A percentile compares a stretch with the other conserved stretches of the same genome.
phyloP scores from a whole-genome alignment of 2,113 vertebrate species.

The Hypanus sabinus region DNA sequence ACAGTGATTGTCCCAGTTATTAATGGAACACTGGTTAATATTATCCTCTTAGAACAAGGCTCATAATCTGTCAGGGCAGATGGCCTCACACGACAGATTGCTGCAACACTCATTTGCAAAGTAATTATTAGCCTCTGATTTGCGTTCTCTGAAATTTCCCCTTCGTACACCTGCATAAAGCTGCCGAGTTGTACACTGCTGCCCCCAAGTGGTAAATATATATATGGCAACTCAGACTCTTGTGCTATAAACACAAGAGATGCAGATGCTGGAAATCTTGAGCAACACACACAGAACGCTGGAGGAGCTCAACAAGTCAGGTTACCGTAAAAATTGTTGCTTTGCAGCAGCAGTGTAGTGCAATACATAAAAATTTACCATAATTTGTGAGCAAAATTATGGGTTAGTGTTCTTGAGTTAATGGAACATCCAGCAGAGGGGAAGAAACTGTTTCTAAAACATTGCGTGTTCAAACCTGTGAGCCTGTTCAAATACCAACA shows the following conservation, averaged over 20 bases:
- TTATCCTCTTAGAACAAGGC: slow-evolving; percentile 34
- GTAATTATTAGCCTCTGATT: slow-evolving; percentile 8
- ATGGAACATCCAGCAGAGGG: no score
- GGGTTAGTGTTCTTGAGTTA: no score
- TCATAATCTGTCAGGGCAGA: slow-evolving; percentile 27
- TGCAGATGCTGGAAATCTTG: no score
- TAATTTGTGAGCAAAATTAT: background rate
- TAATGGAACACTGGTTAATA: slow-evolving; percentile 31
- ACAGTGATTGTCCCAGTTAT: slow-evolving; percentile 34
- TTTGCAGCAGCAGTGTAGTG: no score
- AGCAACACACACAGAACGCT: no score
- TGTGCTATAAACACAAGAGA: no score
- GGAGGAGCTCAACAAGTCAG: background rate
- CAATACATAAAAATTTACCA: no score
- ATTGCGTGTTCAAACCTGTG: no score
- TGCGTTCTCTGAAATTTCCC: background rate
- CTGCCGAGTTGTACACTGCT: background rate
- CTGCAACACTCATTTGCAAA: slow-evolving; percentile 27
- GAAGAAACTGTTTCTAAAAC: no score
- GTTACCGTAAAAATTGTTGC: background rate
- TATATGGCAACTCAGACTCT: background rate
- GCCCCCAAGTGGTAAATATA: background rate
- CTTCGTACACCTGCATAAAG: no score
- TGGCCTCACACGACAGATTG: slow-evolving; percentile 20
- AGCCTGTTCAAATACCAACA: no score